Conservation (phyloP, 2,797 vertebrate genomes). For the Pantherophis vulpinus region DNA sequence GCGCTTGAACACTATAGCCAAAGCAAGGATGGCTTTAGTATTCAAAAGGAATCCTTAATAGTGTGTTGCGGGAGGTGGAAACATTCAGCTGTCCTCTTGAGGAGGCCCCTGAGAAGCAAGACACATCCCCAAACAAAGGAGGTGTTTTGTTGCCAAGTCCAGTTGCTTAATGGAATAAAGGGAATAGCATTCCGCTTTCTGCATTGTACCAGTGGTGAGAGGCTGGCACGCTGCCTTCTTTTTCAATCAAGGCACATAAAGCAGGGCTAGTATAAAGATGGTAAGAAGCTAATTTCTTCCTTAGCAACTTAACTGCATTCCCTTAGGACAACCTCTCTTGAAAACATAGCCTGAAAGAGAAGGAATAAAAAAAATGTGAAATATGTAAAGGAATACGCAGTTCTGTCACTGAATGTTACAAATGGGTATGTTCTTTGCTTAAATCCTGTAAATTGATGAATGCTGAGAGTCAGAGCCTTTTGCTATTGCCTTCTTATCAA, state of each 20-base stretch:
- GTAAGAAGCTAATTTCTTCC: background rate
- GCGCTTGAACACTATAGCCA: background rate
- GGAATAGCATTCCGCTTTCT: background rate
- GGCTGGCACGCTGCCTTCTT: background rate
- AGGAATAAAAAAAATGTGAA: background rate
- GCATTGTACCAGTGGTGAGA: background rate
- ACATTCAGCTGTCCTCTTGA: background rate
- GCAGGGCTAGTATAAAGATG: background rate
- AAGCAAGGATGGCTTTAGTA: background rate
- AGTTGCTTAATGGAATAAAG: background rate
- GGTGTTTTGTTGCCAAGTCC: background rate
- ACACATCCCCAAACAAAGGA: background rate
- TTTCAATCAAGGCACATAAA: conserved; percentile 9
- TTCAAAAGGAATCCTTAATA: background rate
- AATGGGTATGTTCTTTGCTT: background rate
- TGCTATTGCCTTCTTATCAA: conserved; percentile 11
- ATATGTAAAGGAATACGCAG: background rate
- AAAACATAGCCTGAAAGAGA: background rate
- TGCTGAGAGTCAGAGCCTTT: background rate
- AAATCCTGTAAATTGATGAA: background rate
- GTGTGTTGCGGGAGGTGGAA: background rate
- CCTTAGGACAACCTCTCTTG: background rate
- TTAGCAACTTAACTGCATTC: background rate
- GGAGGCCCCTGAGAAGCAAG: background rate
- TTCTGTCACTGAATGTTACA: background rate